phyloP scores from a whole-genome alignment of 2,113 vertebrate species.

The Notothenia rossii region DNA sequence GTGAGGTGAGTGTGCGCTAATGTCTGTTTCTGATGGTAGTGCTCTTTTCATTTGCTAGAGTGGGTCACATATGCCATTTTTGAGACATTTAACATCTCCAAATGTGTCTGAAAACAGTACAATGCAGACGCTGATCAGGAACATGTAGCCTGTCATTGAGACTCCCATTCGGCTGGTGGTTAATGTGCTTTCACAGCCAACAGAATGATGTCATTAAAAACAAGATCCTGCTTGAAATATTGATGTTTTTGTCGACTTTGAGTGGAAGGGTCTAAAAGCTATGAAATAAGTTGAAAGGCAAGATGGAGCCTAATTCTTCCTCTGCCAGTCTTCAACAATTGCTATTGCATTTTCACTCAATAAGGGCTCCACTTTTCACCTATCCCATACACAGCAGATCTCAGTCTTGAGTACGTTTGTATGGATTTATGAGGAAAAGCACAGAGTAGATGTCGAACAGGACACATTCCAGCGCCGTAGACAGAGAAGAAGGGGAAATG shows the following conservation, averaged over 20 bases:
- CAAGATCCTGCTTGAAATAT: conserved; percentile 62
- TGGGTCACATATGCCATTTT: conserved; percentile 62
- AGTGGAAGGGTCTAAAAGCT: conserved; percentile 60
- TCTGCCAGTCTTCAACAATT: conserved; percentile 36
- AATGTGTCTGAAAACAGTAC: conserved; percentile 50
- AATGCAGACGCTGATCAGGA: conserved; percentile 47
- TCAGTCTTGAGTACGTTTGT: conserved; percentile 62
- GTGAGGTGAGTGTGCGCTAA: conserved; percentile 45
- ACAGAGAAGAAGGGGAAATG: conserved; percentile 33
- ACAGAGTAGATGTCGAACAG: conserved; percentile 48
- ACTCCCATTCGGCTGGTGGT: conserved; percentile 32
- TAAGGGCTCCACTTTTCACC: conserved; percentile 64
- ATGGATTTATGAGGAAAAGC: conserved; percentile 67
- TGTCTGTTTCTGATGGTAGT: conserved; percentile 62
- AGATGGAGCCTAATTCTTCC: conserved; percentile 41
- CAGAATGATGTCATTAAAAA: conserved; percentile 61
- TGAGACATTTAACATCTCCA: conserved; percentile 61
- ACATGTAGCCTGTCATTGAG: conserved; percentile 43
- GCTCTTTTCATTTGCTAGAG: conserved; percentile 66
- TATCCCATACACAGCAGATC: conserved; percentile 45
- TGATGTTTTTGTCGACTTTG: conserved; percentile 72
- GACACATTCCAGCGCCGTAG: conserved; percentile 51
- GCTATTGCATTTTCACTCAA: conserved; percentile 67
- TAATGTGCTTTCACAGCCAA: conserved; percentile 57
- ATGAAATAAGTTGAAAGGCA: conserved; percentile 63